Percentiles rank a stretch among this genome's conserved stretches.
Conservation (phyloP, 2,888 invertebrate genomes). For the Ennomos quercinarius region DNA sequence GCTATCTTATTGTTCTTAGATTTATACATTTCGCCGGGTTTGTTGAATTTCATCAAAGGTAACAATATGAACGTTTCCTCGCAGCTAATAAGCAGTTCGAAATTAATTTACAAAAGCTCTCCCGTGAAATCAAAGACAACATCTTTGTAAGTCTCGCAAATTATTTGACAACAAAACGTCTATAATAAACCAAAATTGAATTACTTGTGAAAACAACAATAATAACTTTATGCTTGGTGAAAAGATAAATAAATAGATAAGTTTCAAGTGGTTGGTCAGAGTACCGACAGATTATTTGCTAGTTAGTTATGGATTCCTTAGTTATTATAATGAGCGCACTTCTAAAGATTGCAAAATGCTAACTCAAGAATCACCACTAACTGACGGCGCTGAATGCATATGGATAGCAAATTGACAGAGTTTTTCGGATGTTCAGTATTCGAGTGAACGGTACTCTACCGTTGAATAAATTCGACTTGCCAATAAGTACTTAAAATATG, state of each 20-base stretch:
- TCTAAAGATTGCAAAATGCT: conserved; percentile 41
- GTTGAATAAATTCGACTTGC: conserved; percentile 31
- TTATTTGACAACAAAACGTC: conserved; percentile 49
- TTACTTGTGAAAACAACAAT: conserved; percentile 43
- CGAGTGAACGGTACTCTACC: conserved; percentile 11
- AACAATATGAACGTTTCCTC: conserved; percentile 34
- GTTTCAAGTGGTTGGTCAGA: conserved; percentile 35
- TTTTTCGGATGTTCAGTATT: conserved; percentile 14
- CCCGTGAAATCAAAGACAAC: conserved; percentile 46
- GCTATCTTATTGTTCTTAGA: conserved; percentile 24
- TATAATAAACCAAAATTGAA: conserved; percentile 45
- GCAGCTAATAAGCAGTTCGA: conserved; percentile 38
- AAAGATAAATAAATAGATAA: conserved; percentile 54
- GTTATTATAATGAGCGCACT: conserved; percentile 48
- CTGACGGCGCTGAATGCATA: conserved; percentile 7
- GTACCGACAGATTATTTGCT: conserved; percentile 43
- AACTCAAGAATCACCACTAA: conserved; percentile 21
- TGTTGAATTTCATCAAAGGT: conserved; percentile 40
- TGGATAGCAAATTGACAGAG: conserved; percentile 18
- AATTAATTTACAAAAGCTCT: conserved; percentile 43
- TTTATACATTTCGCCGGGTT: conserved; percentile 17
- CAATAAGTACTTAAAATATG: conserved; percentile 47
- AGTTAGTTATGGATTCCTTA: conserved; percentile 47
- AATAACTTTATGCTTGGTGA: conserved; percentile 44
- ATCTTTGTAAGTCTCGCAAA: conserved; percentile 39